phyloP scores from a whole-genome alignment of 2,888 invertebrate species.

The Drosophila percnosoma region DNA sequence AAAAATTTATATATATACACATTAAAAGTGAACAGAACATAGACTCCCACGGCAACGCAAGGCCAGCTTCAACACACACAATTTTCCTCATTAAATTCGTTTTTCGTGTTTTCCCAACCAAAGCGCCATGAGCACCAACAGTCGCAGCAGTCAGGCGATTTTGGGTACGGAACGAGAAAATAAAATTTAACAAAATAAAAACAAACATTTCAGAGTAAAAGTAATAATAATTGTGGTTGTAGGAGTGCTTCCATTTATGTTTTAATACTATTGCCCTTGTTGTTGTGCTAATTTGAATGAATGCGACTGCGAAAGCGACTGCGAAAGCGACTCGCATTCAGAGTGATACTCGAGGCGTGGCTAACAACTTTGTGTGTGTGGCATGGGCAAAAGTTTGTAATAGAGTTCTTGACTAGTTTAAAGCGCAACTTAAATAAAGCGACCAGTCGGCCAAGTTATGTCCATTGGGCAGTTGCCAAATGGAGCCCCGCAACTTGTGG shows the following conservation, averaged over 20 bases:
- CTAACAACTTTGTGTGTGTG: constrained; percentile 16
- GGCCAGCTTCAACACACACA: neutral
- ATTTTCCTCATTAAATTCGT: constrained; percentile 46
- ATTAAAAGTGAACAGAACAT: constrained; percentile 13
- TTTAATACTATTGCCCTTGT: constrained; percentile 41
- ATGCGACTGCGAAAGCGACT: neutral
- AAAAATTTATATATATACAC: neutral
- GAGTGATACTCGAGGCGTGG: neutral
- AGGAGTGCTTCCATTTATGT: constrained; percentile 48
- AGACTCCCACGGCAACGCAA: neutral
- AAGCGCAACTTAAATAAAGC: constrained; percentile 59
- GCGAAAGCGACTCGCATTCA: neutral
- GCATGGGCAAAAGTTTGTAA: constrained; percentile 58
- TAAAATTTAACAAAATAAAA: neutral
- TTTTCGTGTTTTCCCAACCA: constrained; percentile 29
- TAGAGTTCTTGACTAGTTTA: constrained; percentile 57
- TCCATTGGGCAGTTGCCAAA: constrained; percentile 1
- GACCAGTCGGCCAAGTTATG: constrained; percentile 25
- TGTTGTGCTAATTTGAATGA: constrained; percentile 57
- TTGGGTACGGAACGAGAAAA: constrained; percentile 53
- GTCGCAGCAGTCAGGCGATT: constrained; percentile 61
- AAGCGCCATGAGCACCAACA: constrained; percentile 55
- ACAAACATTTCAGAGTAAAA: constrained; percentile 28
- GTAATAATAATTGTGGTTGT: constrained; percentile 40
- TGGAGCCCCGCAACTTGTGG: constrained; percentile 39